These are phyloP conservation scores for Phyllostomus discolor DNA, from an alignment of 2,113 vertebrate species.

Conservation along the genomic window DNA sequence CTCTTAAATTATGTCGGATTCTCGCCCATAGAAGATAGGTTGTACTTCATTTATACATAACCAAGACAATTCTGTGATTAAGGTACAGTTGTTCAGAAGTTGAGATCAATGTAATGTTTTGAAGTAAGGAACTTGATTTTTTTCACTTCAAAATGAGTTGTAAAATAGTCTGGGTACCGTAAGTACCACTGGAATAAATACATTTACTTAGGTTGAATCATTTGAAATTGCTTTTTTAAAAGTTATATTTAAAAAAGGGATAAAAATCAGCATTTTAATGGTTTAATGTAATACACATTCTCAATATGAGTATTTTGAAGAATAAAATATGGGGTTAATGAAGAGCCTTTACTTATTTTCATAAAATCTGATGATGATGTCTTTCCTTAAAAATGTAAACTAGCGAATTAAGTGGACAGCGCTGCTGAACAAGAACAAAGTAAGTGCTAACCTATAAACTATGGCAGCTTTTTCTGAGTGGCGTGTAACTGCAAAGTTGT, in stretches of 20 bases:
- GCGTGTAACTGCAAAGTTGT: neutral
- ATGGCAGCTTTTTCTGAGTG: neutral
- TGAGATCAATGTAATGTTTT: constrained; percentile 14
- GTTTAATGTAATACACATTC: neutral
- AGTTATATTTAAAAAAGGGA: neutral
- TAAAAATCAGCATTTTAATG: neutral
- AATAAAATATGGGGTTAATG: neutral
- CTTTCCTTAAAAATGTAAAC: neutral
- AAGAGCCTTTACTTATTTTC: constrained; percentile 7
- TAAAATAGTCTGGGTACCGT: neutral
- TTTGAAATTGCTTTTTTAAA: neutral
- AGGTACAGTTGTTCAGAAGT: neutral
- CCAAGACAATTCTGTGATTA: neutral
- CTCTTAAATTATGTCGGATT: neutral
- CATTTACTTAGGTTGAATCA: neutral
- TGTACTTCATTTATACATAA: neutral
- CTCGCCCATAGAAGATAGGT: neutral
- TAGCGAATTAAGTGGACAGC: neutral
- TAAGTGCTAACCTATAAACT: neutral
- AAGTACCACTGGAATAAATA: neutral
- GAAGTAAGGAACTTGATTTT: constrained; percentile 15
- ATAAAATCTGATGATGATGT: neutral
- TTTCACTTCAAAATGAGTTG: constrained; percentile 17
- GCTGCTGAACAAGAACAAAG: neutral
- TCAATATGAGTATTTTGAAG: neutral